These are phyloP conservation scores for Bombus pascuorum DNA, from an alignment of 1,140 invertebrate genomes.

Conservation along the genomic window DNA sequence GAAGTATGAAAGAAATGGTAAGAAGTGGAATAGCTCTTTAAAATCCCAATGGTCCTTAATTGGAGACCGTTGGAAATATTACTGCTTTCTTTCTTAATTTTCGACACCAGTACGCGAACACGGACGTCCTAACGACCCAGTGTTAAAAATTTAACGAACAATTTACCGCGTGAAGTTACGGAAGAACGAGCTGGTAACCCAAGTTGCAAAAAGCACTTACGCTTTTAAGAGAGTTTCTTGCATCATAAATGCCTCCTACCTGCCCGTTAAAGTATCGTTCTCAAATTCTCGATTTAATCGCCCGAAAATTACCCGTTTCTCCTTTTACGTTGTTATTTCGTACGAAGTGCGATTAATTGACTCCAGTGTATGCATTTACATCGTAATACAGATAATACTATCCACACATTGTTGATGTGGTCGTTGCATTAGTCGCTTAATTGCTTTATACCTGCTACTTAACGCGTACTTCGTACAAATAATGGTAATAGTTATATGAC, in stretches of 20 bases:
- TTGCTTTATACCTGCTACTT: background rate
- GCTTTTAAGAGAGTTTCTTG: slow-evolving; percentile 18
- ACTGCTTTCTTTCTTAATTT: slow-evolving; percentile 16
- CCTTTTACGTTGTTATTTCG: background rate
- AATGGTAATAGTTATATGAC: background rate
- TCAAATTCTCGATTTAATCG: slow-evolving; percentile 18
- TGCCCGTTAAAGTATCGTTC: background rate
- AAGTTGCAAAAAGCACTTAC: slow-evolving; percentile 18
- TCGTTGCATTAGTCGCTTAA: background rate
- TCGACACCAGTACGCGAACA: background rate
- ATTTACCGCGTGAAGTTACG: slow-evolving; percentile 18
- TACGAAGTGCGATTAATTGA: background rate
- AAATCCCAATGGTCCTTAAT: background rate
- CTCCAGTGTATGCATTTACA: background rate
- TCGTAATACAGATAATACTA: background rate
- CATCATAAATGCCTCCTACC: background rate
- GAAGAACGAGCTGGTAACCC: background rate
- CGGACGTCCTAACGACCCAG: background rate
- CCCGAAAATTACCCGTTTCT: background rate
- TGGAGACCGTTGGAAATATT: slow-evolving; percentile 2
- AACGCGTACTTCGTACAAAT: background rate
- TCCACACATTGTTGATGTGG: background rate
- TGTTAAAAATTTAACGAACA: slow-evolving; percentile 33
- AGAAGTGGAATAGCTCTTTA: background rate
- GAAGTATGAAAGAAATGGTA: background rate